Base-by-base conservation (phyloP, 1,140 invertebrate species). In the Drosophila virilis region DNA sequence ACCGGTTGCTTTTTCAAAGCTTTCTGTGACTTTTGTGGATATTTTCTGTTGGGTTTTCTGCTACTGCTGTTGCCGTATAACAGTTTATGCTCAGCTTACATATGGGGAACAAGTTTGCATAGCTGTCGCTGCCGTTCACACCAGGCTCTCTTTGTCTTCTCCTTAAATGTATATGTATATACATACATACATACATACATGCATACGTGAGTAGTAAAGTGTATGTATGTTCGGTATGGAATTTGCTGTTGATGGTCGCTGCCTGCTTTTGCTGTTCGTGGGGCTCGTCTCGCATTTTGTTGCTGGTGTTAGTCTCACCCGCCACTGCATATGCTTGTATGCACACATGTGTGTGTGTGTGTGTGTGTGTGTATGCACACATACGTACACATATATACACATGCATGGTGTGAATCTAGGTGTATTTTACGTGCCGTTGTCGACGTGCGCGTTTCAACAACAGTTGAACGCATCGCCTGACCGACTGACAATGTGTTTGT, bases 221-320 rank as follows among this genome's bases (percentile, higher is more conserved):
- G 40, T 42, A 42, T n/a, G n/a, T n/a, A 17, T n/a, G 59, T 15
- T 65, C 43, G 22, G 15, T 13, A 77, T 72, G 43, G 9, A 59
- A 73, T 52, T 68, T 61, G 57, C 28, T 46, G 40, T 54, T 67
- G 43, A 28, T 65, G 61, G 59, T 66, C 38, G 66, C 10, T 67
- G 33, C 45, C 72, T 62, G 59, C 40, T 76, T 71, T 68, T 71
- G 64, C 69, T 48, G 73, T 80, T 80, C 74, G 77, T 86, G 82
- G 82, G 82, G 82, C 82, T 81, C 82, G 78, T 81, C 82, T 74
- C 65, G 64, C 71, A 71, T 46, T 58, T 46, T 55, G 32, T 46
- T 46, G 17, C 8, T 61, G 52, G 13, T 60, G 55, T 50, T 60
- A 50, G 43, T 17, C 65, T 60, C 51, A 33, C 45, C 46, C 45